phyloP scores from a whole-genome alignment of 2,888 invertebrate species.

The Tetranychus truncatus region DNA sequence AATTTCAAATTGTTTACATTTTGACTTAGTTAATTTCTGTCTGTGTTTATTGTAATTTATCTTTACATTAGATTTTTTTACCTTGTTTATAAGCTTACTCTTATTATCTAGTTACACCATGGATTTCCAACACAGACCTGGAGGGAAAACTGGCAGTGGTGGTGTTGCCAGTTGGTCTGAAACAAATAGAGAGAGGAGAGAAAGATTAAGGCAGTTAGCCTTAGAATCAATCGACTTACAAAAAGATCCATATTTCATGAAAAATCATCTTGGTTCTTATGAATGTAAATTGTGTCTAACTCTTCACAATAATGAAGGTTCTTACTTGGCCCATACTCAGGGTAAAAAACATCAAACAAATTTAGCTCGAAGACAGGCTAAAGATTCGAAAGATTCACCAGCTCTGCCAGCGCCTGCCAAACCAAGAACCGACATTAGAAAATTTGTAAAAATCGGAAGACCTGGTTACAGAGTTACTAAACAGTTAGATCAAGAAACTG shows the following conservation, averaged over 20 bases:
- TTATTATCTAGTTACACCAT: conserved; percentile 38
- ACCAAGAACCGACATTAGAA: conserved; percentile 88
- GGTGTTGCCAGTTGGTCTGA: conserved; percentile 98
- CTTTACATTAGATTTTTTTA: no score
- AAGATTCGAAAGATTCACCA: conserved; percentile 93
- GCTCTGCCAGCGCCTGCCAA: conserved; percentile 78
- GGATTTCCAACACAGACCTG: conserved; percentile 98
- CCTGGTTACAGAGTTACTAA: conserved; percentile 98
- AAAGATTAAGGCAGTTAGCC: conserved; percentile 82
- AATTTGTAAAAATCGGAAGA: conserved; percentile 97
- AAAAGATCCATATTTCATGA: conserved; percentile 99
- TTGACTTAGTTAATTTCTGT: no score
- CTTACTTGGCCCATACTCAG: conserved; percentile 95
- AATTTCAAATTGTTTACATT: no score
- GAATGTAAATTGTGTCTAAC: conserved; percentile 97
- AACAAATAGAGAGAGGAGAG: conserved; percentile 85
- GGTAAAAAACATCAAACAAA: conserved; percentile 99
- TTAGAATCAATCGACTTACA: conserved; percentile 94
- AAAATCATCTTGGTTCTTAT: conserved; percentile 94
- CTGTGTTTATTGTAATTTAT: no score
- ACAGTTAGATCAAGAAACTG: conserved; percentile 81
- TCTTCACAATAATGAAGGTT: conserved; percentile 95
- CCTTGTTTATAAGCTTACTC: neutral
- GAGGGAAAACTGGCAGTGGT: conserved; percentile 97
- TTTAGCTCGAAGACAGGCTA: conserved; percentile 86